Evolutionary conservation across 1,140 invertebrate genomes (phyloP), one percentile per base, ranked within the genome.

Genomic region (Macrostomum lignano): DNA sequence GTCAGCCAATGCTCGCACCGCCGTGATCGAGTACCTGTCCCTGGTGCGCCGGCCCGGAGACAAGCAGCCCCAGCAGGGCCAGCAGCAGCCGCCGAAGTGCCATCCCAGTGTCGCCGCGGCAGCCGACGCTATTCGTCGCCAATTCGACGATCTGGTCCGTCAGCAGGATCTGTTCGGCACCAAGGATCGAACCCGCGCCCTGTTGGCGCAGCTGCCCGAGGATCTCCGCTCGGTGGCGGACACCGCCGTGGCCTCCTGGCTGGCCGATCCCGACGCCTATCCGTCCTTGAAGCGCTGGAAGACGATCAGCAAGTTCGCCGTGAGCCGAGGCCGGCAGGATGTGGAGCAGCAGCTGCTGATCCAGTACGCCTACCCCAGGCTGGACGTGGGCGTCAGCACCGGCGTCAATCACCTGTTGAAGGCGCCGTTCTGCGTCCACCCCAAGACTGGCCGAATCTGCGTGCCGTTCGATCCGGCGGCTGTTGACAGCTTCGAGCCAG

Each of bases 341-440:
- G 19, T 48, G 25, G 37, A 47, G 7, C 44, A 51, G 4, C 56
- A 62, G 41, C 55, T 65, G 2, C 51, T 61, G 41, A 40, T 64
- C 5, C 53, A 62, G 39, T 55, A 52, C 43, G 67, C 72, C 31
- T 94, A 91, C 61, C 88, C 88, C 0, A 64, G 88, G 29, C 60
- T 98, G 7, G 88, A 98, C 61, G 73, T 86, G 13, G 77, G 91
- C 58, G 86, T 96, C 5, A 75, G 75, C 13, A 84, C 78, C 63
- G 79, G 79, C 1, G 60, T 88, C 21, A 93, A 94, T 56, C 91
- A 98, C 63, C 71, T 98, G 39, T 58, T 98, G 0, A 98, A 98
- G 58, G 72, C 78, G 29, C 88, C 88, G 2, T 98, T 96, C 55
- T 91, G 79, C 62, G 68, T 98, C 38, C 88, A 98, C 64, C 88